Evolutionary conservation across 2,797 vertebrate species (phyloP), one percentile per base, ranked within the genome.

Genomic region (Enoplosus armatus): DNA sequence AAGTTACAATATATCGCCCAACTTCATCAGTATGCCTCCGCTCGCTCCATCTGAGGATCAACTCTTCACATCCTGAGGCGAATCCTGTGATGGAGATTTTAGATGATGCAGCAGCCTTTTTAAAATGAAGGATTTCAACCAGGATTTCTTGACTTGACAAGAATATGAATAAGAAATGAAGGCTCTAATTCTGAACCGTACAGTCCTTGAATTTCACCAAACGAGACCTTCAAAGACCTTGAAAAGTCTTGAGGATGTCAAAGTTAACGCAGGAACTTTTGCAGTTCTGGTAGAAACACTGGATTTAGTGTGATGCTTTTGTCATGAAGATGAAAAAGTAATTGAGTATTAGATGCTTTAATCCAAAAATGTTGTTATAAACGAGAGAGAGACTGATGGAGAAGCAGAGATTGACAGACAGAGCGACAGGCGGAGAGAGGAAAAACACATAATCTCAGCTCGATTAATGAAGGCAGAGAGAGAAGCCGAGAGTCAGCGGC

Each of bases 401-500:
- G 33, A 37, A 22, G 4, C 22, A 43, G 77, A 72, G 77, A 72
- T 8, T 41, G 69, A 56, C 50, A 63, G 68, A 35, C 48, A 31
- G 53, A 72, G 11, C 2, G 64, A 64, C 53, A 55, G 70, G 64
- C 37, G 6, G 75, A 14, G 22, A 56, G 55, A 70, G 63, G 63
- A 79, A 45, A 67, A 66, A 70, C 45, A 51, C 80, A 61, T 86
- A 90, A 92, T 90, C 90, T 89, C 39, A 51, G 78, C 14, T 65
- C 84, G 82, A 89, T 89, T 85, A 91, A 88, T 80, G 74, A 85
- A 82, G 86, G 79, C 79, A 77, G 61, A 71, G 79, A 69, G 73
- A 81, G 78, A 73, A 53, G 68, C 37, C 2, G 27, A 62, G 82
- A 79, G 67, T 72, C 78, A 18, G 72, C 43, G 64, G 72, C 85